These are phyloP conservation scores for Notolabrus celidotus DNA, from an alignment of 2,797 vertebrate species.

Conservation along the genomic window DNA sequence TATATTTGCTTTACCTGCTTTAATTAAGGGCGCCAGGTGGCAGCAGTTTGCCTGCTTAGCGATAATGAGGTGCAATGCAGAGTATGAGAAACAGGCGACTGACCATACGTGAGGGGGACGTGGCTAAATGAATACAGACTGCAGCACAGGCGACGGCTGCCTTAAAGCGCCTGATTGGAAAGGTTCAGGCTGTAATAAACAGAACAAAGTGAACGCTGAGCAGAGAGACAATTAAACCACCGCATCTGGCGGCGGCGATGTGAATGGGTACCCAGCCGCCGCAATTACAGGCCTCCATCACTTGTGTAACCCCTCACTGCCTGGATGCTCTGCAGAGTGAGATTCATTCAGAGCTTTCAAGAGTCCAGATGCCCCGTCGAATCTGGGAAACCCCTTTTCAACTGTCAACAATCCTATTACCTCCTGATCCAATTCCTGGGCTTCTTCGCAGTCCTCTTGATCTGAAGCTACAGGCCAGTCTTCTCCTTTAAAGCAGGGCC, in stretches of 20 bases:
- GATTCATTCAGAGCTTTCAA: slow-evolving; percentile 13
- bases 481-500: slow-evolving; percentile 40
- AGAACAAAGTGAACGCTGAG: slow-evolving; percentile 55
- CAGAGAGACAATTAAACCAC: slow-evolving; percentile 64
- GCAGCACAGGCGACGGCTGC: slow-evolving; percentile 44
- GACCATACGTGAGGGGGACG: slow-evolving; percentile 48
- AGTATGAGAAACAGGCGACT: slow-evolving; percentile 61
- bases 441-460: slow-evolving; percentile 35
- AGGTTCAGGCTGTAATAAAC: slow-evolving; percentile 53
- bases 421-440: slow-evolving; percentile 49
- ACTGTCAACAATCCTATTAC: slow-evolving; percentile 34
- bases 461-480: slow-evolving; percentile 21
- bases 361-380: slow-evolving; percentile 25
- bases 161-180: slow-evolving; percentile 57
- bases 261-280: slow-evolving; percentile 36
- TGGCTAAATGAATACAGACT: slow-evolving; percentile 57
- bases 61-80: slow-evolving; percentile 56
- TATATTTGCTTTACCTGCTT: slow-evolving; percentile 56
- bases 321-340: slow-evolving; percentile 18
- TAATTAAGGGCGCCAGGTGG: slow-evolving; percentile 46
- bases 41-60: slow-evolving; percentile 40
- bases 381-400: slow-evolving; percentile 46
- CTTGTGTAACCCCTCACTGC: slow-evolving; percentile 43
- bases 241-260: slow-evolving; percentile 60
- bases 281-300: slow-evolving; percentile 52